phyloP scores from a whole-genome alignment of 2,888 invertebrate genomes.

The Ditylenchus weischeri region DNA sequence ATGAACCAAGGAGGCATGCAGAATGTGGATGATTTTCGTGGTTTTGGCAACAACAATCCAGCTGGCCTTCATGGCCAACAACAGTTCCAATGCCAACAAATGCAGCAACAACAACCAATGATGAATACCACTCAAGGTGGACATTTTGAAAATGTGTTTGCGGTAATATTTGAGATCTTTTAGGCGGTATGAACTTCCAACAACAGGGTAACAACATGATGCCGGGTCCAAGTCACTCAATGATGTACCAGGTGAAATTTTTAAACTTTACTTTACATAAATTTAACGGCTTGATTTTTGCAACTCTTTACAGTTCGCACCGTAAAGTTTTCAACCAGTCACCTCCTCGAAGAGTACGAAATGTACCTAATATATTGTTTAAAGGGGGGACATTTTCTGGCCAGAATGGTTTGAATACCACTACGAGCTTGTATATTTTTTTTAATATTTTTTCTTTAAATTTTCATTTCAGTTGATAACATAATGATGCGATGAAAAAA shows the following conservation, averaged over 20 bases:
- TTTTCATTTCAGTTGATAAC: too few species aligned
- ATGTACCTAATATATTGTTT: too few species aligned
- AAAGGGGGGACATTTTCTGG: too few species aligned
- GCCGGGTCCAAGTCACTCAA: background rate
- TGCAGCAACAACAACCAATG: conserved; percentile 21
- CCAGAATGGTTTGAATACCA: too few species aligned
- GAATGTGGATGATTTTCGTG: background rate
- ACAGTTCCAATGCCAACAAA: conserved; percentile 20
- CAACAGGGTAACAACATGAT: conserved; percentile 12
- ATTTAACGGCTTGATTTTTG: too few species aligned
- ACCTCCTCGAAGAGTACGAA: too few species aligned
- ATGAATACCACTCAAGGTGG: conserved; percentile 7
- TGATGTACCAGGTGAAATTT: conserved; percentile 1
- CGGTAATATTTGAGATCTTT: background rate
- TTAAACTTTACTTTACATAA: too few species aligned
- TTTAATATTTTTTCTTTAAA: too few species aligned
- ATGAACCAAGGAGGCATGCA: conserved; percentile 13
- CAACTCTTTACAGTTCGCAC: too few species aligned
- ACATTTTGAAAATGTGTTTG: background rate
- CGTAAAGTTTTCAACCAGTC: too few species aligned
- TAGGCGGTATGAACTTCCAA: conserved; percentile 3
- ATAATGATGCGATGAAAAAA: too few species aligned
- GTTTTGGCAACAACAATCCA: background rate
- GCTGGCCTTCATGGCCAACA: conserved; percentile 18
- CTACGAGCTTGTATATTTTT: too few species aligned